phyloP scores from a whole-genome alignment of 2,888 invertebrate genomes.

The Acanthosepion lycidas region DNA sequence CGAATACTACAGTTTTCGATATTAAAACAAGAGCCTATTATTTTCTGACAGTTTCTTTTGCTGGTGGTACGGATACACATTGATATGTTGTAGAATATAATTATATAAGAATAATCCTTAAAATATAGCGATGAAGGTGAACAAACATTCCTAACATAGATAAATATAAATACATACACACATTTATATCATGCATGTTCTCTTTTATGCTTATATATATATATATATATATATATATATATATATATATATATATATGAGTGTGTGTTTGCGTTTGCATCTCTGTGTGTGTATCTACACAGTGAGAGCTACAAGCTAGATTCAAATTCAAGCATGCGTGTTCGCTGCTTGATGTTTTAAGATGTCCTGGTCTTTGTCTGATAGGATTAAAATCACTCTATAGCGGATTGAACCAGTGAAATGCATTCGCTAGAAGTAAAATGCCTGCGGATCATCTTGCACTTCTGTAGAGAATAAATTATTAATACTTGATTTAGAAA shows the following conservation, averaged over 20 bases:
- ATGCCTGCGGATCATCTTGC: not conserved
- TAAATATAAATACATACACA: no score
- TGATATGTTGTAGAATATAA: not conserved
- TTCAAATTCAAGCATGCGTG: not conserved
- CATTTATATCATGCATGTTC: not conserved
- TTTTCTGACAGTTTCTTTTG: no score
- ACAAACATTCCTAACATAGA: not conserved
- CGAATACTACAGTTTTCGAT: no score
- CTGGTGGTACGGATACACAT: no score
- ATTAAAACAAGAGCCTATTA: no score
- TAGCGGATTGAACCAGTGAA: slow-evolving; percentile 17
- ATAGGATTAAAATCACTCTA: not conserved
- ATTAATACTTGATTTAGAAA: slow-evolving; percentile 11
- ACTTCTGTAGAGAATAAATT: not conserved
- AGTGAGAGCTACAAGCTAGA: not conserved
- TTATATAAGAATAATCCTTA: not conserved
- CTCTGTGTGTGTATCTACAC: no score
- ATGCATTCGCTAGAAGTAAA: slow-evolving; percentile 17
- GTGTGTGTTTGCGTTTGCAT: not conserved
- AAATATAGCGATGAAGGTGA: not conserved
- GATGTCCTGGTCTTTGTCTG: slow-evolving; percentile 18
- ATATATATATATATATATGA: not conserved
- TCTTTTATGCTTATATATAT: not conserved
- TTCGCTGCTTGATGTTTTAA: not conserved
- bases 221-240: not conserved